Evolutionary conservation across 1,140 invertebrate species (phyloP).

Genomic region (Himalopsyche phryganea): DNA sequence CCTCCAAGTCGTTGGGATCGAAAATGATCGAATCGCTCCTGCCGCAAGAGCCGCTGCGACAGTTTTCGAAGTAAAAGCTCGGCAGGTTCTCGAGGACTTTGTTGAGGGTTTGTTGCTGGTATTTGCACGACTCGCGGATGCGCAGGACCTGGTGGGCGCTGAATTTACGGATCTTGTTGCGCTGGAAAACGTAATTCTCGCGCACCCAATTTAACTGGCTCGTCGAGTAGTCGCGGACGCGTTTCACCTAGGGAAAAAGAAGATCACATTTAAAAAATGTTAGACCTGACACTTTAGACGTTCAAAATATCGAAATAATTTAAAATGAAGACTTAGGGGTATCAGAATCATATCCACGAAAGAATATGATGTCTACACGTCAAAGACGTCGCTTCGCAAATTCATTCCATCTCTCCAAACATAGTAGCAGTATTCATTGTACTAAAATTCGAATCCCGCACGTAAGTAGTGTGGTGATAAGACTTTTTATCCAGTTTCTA

Average conservation of each 20-base stretch:
- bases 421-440: no score
- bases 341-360: no score
- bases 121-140: constrained; percentile 89
- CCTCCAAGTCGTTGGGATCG: constrained; percentile 61
- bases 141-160: constrained; percentile 85
- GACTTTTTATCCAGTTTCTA: no score
- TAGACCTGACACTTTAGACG: neutral
- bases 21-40: constrained; percentile 72
- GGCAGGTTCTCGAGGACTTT: constrained; percentile 92
- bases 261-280: neutral
- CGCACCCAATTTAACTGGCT: constrained; percentile 87
- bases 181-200: constrained; percentile 92
- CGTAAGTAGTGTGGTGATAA: no score
- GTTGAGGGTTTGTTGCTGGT: constrained; percentile 90
- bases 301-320: no score
- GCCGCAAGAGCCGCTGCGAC: constrained; percentile 80
- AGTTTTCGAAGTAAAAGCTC: constrained; percentile 90
- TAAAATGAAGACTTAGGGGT: no score
- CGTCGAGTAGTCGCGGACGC: constrained; percentile 85
- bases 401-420: no score
- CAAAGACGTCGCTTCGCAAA: no score
- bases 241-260: constrained; percentile 61
- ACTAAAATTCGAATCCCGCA: no score
- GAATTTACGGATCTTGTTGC: constrained; percentile 91
- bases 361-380: no score